These are phyloP conservation scores for Nixonia krombeini DNA, from an alignment of 1,140 invertebrate species.

Conservation along the genomic window DNA sequence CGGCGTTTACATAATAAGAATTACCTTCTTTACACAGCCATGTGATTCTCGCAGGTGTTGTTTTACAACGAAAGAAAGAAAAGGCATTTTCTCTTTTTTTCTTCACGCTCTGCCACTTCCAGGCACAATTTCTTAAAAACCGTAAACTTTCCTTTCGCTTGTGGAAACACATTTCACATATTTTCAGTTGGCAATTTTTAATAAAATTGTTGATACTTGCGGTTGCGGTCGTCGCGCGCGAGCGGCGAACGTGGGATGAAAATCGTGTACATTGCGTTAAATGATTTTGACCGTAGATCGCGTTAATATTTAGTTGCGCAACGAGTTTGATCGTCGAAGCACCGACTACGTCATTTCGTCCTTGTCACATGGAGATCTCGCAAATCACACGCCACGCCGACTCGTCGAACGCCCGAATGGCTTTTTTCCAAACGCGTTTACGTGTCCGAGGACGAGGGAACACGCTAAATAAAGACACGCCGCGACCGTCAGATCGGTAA, in stretches of 20 bases:
- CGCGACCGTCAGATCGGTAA: no score
- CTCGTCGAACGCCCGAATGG: conserved; percentile 23
- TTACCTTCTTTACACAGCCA: neutral
- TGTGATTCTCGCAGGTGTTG: no score
- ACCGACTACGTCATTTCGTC: conserved; percentile 31
- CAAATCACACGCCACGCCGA: conserved; percentile 27
- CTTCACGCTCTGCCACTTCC: no score
- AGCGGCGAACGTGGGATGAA: no score
- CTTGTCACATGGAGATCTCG: conserved; percentile 30
- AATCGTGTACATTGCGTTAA: conserved; percentile 1
- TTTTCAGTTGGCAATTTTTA: no score
- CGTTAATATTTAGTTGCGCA: conserved; percentile 14
- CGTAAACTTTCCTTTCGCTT: no score
- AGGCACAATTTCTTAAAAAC: no score
- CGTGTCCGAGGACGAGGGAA: conserved; percentile 20
- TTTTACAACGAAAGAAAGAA: no score
- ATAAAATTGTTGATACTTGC: neutral
- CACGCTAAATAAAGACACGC: no score
- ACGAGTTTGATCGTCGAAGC: conserved; percentile 22
- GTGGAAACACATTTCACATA: no score
- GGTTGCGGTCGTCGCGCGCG: no score
- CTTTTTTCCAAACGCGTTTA: conserved; percentile 19
- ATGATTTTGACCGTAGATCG: conserved; percentile 6
- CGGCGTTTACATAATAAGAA: neutral
- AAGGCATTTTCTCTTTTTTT: no score